Percentiles rank a stretch among this genome's conserved stretches.
phyloP scores from a whole-genome alignment of 1,140 invertebrate species.

The Periplaneta americana region DNA sequence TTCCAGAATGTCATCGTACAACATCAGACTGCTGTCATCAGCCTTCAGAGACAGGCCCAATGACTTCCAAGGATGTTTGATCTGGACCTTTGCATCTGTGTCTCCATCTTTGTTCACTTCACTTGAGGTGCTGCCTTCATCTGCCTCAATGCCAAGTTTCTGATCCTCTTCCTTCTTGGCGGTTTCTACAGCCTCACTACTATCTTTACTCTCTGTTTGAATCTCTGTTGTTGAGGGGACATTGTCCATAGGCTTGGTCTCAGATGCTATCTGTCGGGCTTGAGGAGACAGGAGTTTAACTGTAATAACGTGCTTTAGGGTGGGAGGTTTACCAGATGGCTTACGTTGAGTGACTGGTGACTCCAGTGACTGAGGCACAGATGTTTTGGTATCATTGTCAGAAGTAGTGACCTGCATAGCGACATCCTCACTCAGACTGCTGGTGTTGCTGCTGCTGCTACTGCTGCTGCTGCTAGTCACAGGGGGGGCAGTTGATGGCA shows the following conservation, averaged over 20 bases:
- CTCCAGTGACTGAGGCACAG: background rate
- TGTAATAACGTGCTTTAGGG: background rate
- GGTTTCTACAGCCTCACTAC: too few relatives aligned
- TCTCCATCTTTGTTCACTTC: background rate
- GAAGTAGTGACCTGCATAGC: background rate
- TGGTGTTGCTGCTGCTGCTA: background rate
- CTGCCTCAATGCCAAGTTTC: background rate
- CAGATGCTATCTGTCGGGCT: background rate
- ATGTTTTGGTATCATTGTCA: background rate
- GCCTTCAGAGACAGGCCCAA: background rate
- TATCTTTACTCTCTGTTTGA: background rate
- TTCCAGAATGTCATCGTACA: slow-evolving; percentile 1
- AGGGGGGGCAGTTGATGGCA: background rate
- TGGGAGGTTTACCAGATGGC: background rate
- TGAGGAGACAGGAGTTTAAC: slow-evolving; percentile 8
- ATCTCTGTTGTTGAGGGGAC: background rate
- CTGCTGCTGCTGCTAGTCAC: background rate
- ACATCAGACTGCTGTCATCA: background rate
- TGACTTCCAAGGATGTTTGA: slow-evolving; percentile 2
- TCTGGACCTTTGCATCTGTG: background rate
- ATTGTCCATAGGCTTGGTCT: background rate
- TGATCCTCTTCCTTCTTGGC: background rate
- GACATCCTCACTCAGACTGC: background rate
- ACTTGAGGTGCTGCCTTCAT: background rate
- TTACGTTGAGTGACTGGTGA: background rate